Percentiles rank a stretch among this genome's conserved stretches.
These are phyloP conservation scores for Drymodes brunneopygia DNA, from an alignment of 2,113 vertebrate species.

Conservation along the genomic window DNA sequence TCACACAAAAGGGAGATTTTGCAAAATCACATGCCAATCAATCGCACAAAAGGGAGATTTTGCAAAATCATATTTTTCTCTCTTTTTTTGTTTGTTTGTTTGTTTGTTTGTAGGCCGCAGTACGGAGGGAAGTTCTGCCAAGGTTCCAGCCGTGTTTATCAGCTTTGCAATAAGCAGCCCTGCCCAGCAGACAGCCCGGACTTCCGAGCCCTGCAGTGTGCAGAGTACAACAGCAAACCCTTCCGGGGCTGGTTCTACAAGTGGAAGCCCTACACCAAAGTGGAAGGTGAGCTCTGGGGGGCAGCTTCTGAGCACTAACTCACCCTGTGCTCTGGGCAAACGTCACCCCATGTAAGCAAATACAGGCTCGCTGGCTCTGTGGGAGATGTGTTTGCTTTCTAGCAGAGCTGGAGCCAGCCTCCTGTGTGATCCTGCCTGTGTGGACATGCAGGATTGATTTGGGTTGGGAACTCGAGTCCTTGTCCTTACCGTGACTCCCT, in stretches of 20 bases:
- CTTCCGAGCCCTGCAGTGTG: slow-evolving; percentile 94
- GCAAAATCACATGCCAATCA: not conserved
- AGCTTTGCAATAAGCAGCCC: slow-evolving; percentile 82
- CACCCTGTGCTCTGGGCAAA: not conserved
- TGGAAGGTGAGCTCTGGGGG: slow-evolving; percentile 81
- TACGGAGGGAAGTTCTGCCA: slow-evolving; percentile 91
- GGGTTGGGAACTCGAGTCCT: not conserved
- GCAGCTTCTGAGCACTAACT: not conserved
- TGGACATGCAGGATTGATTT: not conserved
- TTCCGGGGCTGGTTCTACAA: slow-evolving; percentile 99
- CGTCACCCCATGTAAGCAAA: not conserved
- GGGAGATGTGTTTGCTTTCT: not conserved
- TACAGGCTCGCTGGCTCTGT: not conserved
- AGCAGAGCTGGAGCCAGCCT: not conserved
- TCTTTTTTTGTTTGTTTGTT: not conserved
- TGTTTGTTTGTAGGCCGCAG: slow-evolving; percentile 78
- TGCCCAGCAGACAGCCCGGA: slow-evolving; percentile 77
- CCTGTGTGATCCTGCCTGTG: not conserved
- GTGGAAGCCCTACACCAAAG: slow-evolving; percentile 98
- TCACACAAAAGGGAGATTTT: not conserved
- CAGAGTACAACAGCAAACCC: slow-evolving; percentile 95
- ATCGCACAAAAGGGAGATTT: not conserved
- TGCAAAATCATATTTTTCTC: not conserved
- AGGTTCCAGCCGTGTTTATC: slow-evolving; percentile 84
- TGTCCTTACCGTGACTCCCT: not conserved